A percentile compares a stretch with the other conserved stretches of the same genome.
Evolutionary conservation across 2,797 vertebrate genomes (phyloP).

Genomic region (Coracias cyanogaster): DNA sequence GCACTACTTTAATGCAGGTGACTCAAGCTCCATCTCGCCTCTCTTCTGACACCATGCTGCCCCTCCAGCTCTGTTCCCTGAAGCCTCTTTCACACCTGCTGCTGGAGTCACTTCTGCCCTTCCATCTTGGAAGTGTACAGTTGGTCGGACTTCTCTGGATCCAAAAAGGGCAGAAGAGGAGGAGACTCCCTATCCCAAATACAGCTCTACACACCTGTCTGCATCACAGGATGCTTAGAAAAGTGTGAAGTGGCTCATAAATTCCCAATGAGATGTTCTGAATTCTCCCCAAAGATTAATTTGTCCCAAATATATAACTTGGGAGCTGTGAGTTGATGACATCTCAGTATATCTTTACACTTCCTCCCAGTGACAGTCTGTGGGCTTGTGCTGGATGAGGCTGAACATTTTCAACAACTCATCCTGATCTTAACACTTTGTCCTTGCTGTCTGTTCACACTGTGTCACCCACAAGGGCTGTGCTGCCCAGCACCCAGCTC

Average conservation of each 20-base stretch:
- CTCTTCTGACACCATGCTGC: fast-evolving
- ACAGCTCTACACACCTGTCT: background rate
- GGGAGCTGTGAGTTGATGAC: background rate
- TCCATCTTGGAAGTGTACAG: background rate
- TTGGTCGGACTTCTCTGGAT: background rate
- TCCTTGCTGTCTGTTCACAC: fast-evolving
- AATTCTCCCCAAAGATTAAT: background rate
- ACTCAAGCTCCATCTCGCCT: background rate
- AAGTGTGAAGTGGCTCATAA: background rate
- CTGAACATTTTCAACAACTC: background rate
- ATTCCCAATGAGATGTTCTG: background rate
- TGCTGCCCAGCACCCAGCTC: background rate
- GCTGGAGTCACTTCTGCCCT: background rate
- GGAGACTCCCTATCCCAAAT: background rate
- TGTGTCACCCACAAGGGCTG: background rate
- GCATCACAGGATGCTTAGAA: background rate
- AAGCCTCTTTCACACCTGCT: background rate
- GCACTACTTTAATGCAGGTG: fast-evolving
- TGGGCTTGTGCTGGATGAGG: background rate
- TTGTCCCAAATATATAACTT: background rate
- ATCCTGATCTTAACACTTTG: background rate
- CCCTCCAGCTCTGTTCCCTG: background rate
- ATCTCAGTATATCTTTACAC: background rate
- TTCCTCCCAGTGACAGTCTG: background rate
- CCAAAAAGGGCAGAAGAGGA: background rate